Conservation (phyloP, 2,797 vertebrate species). For the Fistularia commersonii region DNA sequence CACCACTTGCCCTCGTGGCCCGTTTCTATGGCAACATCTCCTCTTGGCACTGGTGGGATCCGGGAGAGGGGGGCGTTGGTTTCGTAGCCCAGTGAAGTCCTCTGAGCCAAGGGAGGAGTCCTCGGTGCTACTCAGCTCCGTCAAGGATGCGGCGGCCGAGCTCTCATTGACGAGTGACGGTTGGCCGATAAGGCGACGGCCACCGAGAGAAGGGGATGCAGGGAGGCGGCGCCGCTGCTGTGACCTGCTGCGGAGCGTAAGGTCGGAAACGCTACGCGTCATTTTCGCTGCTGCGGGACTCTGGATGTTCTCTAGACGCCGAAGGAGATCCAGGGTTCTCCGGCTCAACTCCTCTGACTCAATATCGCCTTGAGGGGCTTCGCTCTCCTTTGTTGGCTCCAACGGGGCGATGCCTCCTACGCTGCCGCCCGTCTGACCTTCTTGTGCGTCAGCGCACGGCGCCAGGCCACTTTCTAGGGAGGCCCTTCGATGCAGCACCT, state of each 20-base stretch:
- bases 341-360: conserved; percentile 88
- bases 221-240: conserved; percentile 65
- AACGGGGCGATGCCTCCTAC: conserved; percentile 79
- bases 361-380: conserved; percentile 35
- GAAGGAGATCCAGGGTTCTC: conserved; percentile 93
- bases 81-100: conserved; percentile 82
- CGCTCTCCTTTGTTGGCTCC: conserved; percentile 71
- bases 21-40: conserved; percentile 69
- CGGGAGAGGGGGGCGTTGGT: conserved; percentile 68
- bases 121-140: conserved; percentile 90
- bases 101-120: conserved; percentile 91
- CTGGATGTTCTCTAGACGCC: conserved; percentile 93
- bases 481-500: conserved; percentile 80
- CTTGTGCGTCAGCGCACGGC: conserved; percentile 78
- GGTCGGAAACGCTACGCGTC: conserved; percentile 91
- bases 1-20: conserved; percentile 8
- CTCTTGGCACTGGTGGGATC: conserved; percentile 67
- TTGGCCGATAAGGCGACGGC: conserved; percentile 50
- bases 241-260: conserved; percentile 84
- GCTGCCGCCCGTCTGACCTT: conserved; percentile 69
- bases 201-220: conserved; percentile 67
- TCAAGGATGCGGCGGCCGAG: conserved; percentile 85
- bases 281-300: conserved; percentile 85
- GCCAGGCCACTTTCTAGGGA: conserved; percentile 90
- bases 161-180: conserved; percentile 86